These are phyloP conservation scores for Melieria omissa DNA, from an alignment of 2,888 invertebrate species.

Conservation along the genomic window DNA sequence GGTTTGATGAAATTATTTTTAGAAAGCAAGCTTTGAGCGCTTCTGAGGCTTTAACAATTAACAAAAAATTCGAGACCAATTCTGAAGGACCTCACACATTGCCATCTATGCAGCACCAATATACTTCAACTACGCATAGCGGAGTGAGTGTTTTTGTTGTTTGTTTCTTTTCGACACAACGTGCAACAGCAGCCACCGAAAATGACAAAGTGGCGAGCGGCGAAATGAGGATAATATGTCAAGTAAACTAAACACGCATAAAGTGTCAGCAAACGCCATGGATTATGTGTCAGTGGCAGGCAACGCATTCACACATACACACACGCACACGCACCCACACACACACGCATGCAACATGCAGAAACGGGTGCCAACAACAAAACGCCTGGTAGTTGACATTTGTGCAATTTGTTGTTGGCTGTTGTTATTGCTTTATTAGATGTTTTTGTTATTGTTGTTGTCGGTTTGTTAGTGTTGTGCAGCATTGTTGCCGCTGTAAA, in stretches of 20 bases:
- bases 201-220: conserved; percentile 44
- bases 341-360: neutral
- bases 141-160: too few species aligned
- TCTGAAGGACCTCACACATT: too few species aligned
- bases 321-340: neutral
- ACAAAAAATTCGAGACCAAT: too few species aligned
- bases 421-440: neutral
- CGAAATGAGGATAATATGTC: conserved; percentile 43
- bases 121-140: too few species aligned
- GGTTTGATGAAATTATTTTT: too few species aligned
- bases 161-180: conserved; percentile 17
- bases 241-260: conserved; percentile 34
- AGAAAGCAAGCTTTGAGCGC: too few species aligned
- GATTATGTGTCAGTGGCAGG: neutral
- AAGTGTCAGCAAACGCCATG: neutral
- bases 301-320: neutral
- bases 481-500: too few species aligned
- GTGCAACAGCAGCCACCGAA: conserved; percentile 33
- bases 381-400: neutral
- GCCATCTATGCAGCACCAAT: too few species aligned
- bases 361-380: neutral
- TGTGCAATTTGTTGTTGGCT: neutral
- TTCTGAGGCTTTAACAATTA: too few species aligned
- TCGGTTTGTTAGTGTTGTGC: too few species aligned
- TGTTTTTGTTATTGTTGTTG: too few species aligned